Evolutionary conservation across 2,113 vertebrate genomes (phyloP), one percentile per base, ranked within the genome.

Genomic region (Psittacus erithacus): DNA sequence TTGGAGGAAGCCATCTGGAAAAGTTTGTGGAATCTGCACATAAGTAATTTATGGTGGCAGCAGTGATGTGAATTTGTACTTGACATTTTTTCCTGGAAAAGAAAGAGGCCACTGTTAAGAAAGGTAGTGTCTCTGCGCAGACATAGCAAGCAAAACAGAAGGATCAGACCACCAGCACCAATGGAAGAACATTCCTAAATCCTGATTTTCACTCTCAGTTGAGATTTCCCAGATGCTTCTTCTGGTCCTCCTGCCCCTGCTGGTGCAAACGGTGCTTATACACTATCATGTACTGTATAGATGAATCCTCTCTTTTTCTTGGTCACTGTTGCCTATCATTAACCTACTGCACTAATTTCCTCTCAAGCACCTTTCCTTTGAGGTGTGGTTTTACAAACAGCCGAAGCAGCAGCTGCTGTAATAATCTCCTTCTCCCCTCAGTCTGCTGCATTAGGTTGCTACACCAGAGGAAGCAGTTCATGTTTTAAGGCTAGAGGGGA

Each of bases 401-500:
- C 39, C 39, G 39, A 20, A 76, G 69, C 63, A 14, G 47, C 0
- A 7, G 14, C 12, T 77, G 63, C 10, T 0, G 4, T 39, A 85
- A 79, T 80, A 46, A 95, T 67, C 38, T 90, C 17, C 35, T 89
- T 68, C 65, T 75, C 35, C 80, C 73, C 64, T 78, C 0, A 0
- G 23, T 23, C 63, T 1, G 5, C 74, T 77, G 74, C 1, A 0
- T 63, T 59, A 43, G 3, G 10, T 38, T 95, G 65, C 73, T 89
- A 33, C 29, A 52, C 59, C 68, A 65, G 63, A 95, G 59, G 64
- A 95, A 94, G 82, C 43, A 86, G n/a, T 96, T 90, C 53, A 39
- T 2, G 4, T 82, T 90, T 86, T 94, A 91, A 94, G 90, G 90
- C 82, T 95, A 90, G 91, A 95, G 71, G 78, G 83, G 90, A 95